Base-by-base conservation (phyloP, 2,113 vertebrate genomes). In the Struthidea cinerea region DNA sequence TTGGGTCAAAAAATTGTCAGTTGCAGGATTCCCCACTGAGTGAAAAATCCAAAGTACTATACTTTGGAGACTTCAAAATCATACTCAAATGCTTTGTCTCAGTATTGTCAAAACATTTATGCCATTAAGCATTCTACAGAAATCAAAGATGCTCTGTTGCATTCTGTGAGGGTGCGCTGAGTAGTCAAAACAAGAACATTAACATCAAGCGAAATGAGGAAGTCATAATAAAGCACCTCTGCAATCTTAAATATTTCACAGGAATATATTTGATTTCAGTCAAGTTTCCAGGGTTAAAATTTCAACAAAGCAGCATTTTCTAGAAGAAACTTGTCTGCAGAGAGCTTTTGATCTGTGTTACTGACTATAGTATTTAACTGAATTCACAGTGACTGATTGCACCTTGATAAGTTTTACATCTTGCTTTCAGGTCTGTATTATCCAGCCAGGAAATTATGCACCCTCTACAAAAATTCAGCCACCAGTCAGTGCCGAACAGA, bases 371-470 rank as follows among this genome's bases (percentile, higher is more conserved):
- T 37, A 41, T 76, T 90, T 86, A 63, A 73, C 6, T 88, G 39
- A 84, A 78, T 79, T 84, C 41, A 47, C 49, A 75, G 30, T 67
- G 89, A 56, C 32, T 79, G 89, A 96, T 39, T 89, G 60, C 65
- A 79, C 50, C 50, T 71, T 89, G 83, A 1, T 78, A 84, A 67
- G 44, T 75, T 68, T 71, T 44, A 50, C 50, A 16, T 85, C 69
- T 96, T 42, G 11, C 74, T 97, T 91, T 57, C 53, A 98, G 98
- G 98, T 98, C 61, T 98, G 96, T 90, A 97, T 98, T 96, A 98
- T 98, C 84, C 98, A 98, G 95, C 98, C 98, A 16, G 98, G 98
- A 35, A 98, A 98, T 77, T 98, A 98, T 33, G 96, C 98, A 41
- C 94, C 53, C 39, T 98, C 98, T 53, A 98, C 98, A 73, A 98